These are phyloP conservation scores for Troides aeacus DNA, from an alignment of 2,888 invertebrate species.

Conservation along the genomic window DNA sequence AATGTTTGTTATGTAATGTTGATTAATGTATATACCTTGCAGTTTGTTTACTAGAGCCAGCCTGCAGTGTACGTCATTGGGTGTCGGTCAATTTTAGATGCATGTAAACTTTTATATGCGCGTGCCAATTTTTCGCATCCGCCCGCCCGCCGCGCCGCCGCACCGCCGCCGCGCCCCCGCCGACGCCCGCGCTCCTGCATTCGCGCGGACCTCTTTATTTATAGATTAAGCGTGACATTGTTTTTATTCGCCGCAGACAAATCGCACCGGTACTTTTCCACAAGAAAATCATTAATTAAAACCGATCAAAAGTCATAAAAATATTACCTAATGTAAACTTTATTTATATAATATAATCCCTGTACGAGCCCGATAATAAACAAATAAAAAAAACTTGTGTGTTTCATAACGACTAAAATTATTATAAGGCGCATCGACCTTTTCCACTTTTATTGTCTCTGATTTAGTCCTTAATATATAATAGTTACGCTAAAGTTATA, in stretches of 20 bases:
- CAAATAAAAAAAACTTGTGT: no score
- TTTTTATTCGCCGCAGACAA: slow-evolving; percentile 58
- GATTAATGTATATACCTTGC: no score
- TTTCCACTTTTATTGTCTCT: no score
- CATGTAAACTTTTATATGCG: slow-evolving; percentile 40
- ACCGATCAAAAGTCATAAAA: slow-evolving; percentile 44
- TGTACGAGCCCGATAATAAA: no score
- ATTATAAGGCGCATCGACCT: no score
- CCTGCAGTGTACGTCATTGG: slow-evolving; percentile 40
- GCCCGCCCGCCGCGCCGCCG: slow-evolving; percentile 41
- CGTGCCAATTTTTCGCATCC: slow-evolving; percentile 63
- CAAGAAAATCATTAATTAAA: slow-evolving; percentile 71
- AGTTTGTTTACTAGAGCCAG: slow-evolving; percentile 33
- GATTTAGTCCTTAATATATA: no score
- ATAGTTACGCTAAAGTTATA: no score
- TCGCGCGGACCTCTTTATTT: slow-evolving; percentile 47
- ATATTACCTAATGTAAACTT: not conserved
- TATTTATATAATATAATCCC: not conserved
- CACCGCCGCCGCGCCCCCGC: slow-evolving; percentile 30
- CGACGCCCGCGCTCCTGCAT: slow-evolving; percentile 40
- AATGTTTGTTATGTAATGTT: no score
- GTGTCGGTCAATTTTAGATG: slow-evolving; percentile 60
- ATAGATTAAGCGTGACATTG: slow-evolving; percentile 69
- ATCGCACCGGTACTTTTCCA: slow-evolving; percentile 71
- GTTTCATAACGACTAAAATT: no score